A percentile compares a stretch with the other conserved stretches of the same genome.
These are phyloP conservation scores for Upupa epops DNA, from an alignment of 2,113 vertebrate species.

Conservation along the genomic window DNA sequence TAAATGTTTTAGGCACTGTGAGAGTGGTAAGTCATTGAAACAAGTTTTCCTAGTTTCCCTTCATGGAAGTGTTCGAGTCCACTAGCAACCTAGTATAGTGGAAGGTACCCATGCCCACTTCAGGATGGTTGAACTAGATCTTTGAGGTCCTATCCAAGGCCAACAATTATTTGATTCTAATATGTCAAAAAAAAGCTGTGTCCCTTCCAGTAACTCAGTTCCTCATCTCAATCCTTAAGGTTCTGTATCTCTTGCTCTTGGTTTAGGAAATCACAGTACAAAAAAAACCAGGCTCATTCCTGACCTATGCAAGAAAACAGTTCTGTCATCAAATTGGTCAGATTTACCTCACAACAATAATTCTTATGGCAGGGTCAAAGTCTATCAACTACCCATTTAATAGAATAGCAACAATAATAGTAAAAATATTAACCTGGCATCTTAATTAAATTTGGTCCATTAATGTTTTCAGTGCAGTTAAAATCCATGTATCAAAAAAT, in stretches of 20 bases:
- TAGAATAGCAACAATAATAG: background rate
- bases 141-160: background rate
- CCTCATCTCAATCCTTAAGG: background rate
- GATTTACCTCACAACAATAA: background rate
- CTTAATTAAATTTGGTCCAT: background rate
- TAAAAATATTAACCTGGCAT: background rate
- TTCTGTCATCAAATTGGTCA: background rate
- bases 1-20: background rate
- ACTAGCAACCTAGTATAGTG: background rate
- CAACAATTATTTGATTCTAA: background rate
- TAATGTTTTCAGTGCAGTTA: background rate
- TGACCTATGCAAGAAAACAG: background rate
- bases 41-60: background rate
- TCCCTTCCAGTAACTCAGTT: background rate
- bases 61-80: background rate
- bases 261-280: background rate
- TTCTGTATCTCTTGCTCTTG: background rate
- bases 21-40: background rate
- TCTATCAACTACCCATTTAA: background rate
- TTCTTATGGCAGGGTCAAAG: background rate
- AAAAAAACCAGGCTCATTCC: background rate
- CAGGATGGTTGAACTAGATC: background rate
- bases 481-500: background rate
- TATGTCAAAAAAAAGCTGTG: rapidly evolving
- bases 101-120: background rate